Evolutionary conservation across 1,140 invertebrate genomes (phyloP), one percentile per base, ranked within the genome.

Genomic region (Heliconius hewitsoni): DNA sequence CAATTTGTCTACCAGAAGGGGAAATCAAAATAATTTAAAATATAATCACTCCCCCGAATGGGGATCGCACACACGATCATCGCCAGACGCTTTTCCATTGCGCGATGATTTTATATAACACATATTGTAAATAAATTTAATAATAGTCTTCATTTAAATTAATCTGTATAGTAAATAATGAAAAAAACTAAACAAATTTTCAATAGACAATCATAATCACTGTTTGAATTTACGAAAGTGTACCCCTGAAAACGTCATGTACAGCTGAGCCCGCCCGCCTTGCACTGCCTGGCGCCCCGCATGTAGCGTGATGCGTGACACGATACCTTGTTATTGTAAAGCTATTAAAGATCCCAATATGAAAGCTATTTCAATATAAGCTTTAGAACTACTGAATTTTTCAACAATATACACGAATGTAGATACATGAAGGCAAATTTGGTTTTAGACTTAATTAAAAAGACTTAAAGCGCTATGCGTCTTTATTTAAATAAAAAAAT

Each of bases 201-300:
- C 52, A 19, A 55, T 37, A 37, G 42, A 46, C 52, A n/a, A 60
- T 60, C 55, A 23, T n/a, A 57, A n/a, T 57, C 0, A n/a, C 11
- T 60, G n/a, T 27, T 46, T 46, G 42, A 46, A 23, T 60, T 60
- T n/a, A 60, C n/a, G n/a, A 23, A 60, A n/a, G 55, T 60, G 18
- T 60, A 66, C 23, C 60, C 60, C 60, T 66, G 60, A 66, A 30
- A 16, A 30, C 27, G 27, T 66, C 60, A 27, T 16, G 23, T 66
- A 66, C 60, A 66, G 55, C 8, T 16, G 60, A 66, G 60, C 27
- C 30, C 72, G 52, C 27, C 42, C 73, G 78, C 82, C 84, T 85
- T 84, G 84, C 77, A 82, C 79, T 71, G 81, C 82, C 84, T 73
- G 82, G 76, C 82, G 74, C 74, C 71, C 76, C 55, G 50, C 57